These are phyloP conservation scores for Poeciliopsis prolifica DNA, from an alignment of 2,113 vertebrate species.

Conservation along the genomic window DNA sequence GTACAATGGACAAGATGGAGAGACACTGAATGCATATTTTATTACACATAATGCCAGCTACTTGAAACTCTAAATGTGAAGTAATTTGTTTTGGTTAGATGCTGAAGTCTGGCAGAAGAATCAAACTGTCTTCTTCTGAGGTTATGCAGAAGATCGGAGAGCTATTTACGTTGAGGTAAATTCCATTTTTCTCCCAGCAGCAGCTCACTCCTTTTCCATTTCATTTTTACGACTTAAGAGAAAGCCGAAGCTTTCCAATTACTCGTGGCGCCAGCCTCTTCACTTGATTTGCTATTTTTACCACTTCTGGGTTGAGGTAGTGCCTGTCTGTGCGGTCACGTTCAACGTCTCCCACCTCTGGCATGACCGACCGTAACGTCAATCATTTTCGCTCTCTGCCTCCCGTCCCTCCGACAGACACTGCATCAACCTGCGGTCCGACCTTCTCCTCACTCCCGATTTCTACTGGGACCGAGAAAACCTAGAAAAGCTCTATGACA, in stretches of 20 bases:
- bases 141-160: constrained; percentile 99
- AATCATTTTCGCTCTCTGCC: background rate
- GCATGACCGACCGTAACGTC: background rate
- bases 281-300: background rate
- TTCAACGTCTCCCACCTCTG: no score
- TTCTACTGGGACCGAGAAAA: constrained; percentile 99
- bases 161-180: constrained; percentile 92
- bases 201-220: background rate
- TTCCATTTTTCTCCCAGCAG: constrained; percentile 6
- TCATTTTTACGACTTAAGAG: background rate
- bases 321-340: background rate
- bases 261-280: background rate
- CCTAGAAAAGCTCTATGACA: constrained; percentile 95
- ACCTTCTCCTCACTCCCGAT: constrained; percentile 95
- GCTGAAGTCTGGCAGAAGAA: constrained; percentile 88
- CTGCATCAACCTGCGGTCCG: constrained; percentile 95
- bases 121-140: constrained; percentile 94
- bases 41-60: constrained; percentile 23
- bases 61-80: constrained; percentile 10
- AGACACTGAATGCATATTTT: constrained; percentile 1
- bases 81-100: constrained; percentile 71
- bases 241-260: background rate
- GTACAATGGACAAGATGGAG: constrained; percentile 66
- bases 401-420: constrained; percentile 80
- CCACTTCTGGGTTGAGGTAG: background rate